A percentile compares a stretch with the other conserved stretches of the same genome.
phyloP scores from a whole-genome alignment of 1,140 invertebrate species.

The Batillaria attramentaria region DNA sequence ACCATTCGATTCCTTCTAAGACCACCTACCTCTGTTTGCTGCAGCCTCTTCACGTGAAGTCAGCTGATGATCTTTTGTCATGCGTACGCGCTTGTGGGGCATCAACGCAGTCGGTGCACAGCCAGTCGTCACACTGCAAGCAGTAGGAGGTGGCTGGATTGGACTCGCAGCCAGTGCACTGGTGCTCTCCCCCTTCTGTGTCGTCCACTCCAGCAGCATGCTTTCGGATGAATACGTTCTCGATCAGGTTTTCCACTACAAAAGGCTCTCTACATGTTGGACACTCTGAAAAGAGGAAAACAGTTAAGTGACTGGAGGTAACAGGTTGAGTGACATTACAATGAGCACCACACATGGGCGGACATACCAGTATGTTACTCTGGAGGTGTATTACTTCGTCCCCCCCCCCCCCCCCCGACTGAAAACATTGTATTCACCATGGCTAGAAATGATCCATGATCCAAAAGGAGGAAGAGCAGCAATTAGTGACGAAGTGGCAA shows the following conservation, averaged over 20 bases:
- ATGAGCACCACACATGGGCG: neutral
- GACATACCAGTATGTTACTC: neutral
- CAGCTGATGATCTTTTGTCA: slow-evolving; percentile 87
- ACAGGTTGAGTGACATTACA: neutral
- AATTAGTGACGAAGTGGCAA: too few relatives aligned
- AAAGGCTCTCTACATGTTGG: slow-evolving; percentile 78
- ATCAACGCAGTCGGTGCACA: slow-evolving; percentile 88
- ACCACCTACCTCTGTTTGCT: slow-evolving; percentile 32
- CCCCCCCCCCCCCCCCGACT: too few relatives aligned
- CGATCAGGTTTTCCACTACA: slow-evolving; percentile 78
- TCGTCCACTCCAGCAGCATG: slow-evolving; percentile 59
- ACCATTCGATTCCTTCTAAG: slow-evolving; percentile 26
- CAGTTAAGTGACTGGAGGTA: neutral
- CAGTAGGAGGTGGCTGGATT: slow-evolving; percentile 89
- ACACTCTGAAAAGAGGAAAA: slow-evolving; percentile 68
- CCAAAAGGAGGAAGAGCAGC: too few relatives aligned
- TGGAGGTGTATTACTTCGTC: neutral
- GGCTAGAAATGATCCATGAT: too few relatives aligned
- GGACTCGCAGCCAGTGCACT: slow-evolving; percentile 89
- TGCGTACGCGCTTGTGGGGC: slow-evolving; percentile 84
- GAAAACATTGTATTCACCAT: too few relatives aligned
- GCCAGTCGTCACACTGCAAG: slow-evolving; percentile 89
- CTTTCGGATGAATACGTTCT: slow-evolving; percentile 84
- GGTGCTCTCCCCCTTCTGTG: slow-evolving; percentile 61
- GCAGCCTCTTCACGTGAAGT: slow-evolving; percentile 21